These are phyloP conservation scores for Maniola jurtina DNA, from an alignment of 1,140 invertebrate species.

Conservation along the genomic window DNA sequence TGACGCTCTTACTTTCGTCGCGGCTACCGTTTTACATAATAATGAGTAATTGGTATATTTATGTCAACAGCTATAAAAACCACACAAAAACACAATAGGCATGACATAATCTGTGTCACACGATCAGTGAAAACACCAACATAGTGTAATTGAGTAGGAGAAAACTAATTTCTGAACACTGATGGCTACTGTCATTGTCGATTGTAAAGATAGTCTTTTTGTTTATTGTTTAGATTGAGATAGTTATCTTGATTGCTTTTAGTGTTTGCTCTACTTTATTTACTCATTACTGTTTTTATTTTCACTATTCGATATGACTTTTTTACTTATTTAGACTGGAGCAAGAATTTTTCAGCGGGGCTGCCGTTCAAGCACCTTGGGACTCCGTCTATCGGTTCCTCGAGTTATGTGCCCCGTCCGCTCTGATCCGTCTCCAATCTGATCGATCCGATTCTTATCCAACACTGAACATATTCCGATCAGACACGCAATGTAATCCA, in stretches of 20 bases:
- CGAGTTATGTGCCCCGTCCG: no score
- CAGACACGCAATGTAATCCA: no score
- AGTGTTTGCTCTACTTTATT: neutral
- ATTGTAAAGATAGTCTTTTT: constrained; percentile 19
- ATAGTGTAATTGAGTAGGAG: constrained; percentile 2
- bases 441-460: no score
- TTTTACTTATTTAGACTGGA: constrained; percentile 3
- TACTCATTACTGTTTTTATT: neutral
- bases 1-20: constrained; percentile 21
- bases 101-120: constrained; percentile 39
- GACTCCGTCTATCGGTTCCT: no score
- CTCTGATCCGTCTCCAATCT: no score
- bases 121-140: constrained; percentile 16
- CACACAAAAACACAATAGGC: constrained; percentile 38
- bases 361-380: no score
- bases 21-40: constrained; percentile 41
- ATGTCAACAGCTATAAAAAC: constrained; percentile 26
- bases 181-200: constrained; percentile 27
- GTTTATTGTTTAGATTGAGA: constrained; percentile 16
- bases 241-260: constrained; percentile 2
- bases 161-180: constrained; percentile 6
- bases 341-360: no score
- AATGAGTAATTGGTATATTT: constrained; percentile 33
- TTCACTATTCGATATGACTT: neutral
- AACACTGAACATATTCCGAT: no score